Percentiles rank a stretch among this genome's conserved stretches.
Conservation (phyloP, 2,113 vertebrate species). For the Megaceryle torquata region DNA sequence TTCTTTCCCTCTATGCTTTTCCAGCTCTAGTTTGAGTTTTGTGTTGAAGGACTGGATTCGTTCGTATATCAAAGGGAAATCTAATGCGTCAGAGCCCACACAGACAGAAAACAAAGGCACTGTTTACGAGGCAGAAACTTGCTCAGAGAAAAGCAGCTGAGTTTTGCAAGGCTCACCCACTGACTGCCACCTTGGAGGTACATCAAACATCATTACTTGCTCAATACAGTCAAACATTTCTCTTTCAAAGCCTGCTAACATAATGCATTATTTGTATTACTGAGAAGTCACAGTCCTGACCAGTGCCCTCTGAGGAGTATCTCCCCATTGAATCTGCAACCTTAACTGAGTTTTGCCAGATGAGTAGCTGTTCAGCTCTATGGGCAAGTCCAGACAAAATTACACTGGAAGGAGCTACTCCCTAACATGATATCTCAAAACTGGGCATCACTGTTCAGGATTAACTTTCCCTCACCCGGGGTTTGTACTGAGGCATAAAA, state of each 20-base stretch:
- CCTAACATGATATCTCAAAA: not conserved
- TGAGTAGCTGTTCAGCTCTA: not conserved
- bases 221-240: slow-evolving; percentile 20
- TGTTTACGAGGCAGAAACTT: slow-evolving; percentile 31
- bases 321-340: not conserved
- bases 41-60: slow-evolving; percentile 42
- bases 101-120: slow-evolving; percentile 29
- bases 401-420: not conserved
- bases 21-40: slow-evolving; percentile 5
- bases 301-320: not conserved
- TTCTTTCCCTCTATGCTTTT: not conserved
- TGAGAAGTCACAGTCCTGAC: not conserved
- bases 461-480: not conserved
- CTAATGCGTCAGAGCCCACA: not conserved
- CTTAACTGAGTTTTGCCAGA: not conserved
- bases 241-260: slow-evolving; percentile 23
- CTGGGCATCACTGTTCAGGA: not conserved
- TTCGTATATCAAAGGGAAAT: slow-evolving; percentile 48
- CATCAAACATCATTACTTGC: slow-evolving; percentile 39
- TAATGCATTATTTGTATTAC: slow-evolving; percentile 32
- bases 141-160: slow-evolving; percentile 50
- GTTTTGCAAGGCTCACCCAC: slow-evolving; percentile 42
- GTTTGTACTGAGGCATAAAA: not conserved
- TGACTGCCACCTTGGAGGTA: slow-evolving; percentile 49
- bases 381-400: not conserved